Base-by-base conservation (phyloP, 2,113 vertebrate species). In the Menidia beryllina region DNA sequence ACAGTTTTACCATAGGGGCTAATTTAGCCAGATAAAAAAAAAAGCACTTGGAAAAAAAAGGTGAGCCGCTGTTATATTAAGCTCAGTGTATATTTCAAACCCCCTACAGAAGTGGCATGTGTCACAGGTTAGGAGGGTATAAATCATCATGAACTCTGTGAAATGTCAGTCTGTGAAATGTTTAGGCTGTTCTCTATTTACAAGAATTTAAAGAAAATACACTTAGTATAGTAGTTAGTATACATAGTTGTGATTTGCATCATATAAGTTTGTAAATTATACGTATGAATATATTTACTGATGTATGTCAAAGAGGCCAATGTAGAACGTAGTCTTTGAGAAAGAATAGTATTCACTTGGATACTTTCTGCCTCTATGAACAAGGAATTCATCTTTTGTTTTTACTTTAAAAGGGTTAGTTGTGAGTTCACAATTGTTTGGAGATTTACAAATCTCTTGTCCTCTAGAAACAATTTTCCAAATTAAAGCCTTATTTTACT, bases 1-100 rank as follows among this genome's bases (percentile, higher is more conserved):
- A 34, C 30, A 34, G 7, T 34, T 25, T 34, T 49, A 39, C 20
- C 5, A 15, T 25, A 47, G n/a, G 24, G 13, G n/a, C 13, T 48
- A 36, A 56, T 59, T 43, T n/a, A 21, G 10, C 7, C 39, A 41
- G 17, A 45, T n/a, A 19, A 55, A 51, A 50, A 5, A 4, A n/a
- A n/a, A n/a, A n/a, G n/a, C n/a, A n/a, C n/a, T n/a, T n/a, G n/a
- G n/a, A 43, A 69, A 30, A 60, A 12, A 27, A 38, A 39, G 13
- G 66, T 70, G 39, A 36, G 1, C 13, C 45, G 51, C 71, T 63
- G 45, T 7, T 24, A 21, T 60, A 36, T 45, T 45, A 51, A 67
- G 60, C 59, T 76, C 15, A 76, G 36, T 24, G 49, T 56, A 72
- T 79, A 19, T 59, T 57, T 65, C 55, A 75, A 57, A n/a, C 17